phyloP scores from a whole-genome alignment of 2,113 vertebrate genomes.

The Terrapene triunguis region DNA sequence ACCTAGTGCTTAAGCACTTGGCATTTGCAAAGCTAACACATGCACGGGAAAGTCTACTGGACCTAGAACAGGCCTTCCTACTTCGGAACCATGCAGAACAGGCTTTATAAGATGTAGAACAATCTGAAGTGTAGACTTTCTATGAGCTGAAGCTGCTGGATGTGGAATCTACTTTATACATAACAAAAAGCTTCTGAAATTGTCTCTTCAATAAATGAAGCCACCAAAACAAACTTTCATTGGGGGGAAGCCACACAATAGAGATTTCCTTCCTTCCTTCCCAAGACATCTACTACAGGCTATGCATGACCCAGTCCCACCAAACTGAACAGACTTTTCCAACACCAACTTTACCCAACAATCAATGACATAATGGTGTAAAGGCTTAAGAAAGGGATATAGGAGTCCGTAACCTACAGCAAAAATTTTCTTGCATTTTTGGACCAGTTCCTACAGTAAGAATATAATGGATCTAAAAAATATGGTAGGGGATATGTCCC shows the following conservation, averaged over 20 bases:
- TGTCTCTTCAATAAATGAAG: background rate
- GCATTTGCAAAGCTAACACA: background rate
- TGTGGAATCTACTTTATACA: background rate
- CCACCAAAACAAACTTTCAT: background rate
- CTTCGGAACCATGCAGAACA: background rate
- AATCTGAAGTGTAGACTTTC: no score
- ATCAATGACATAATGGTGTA: background rate
- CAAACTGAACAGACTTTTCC: background rate
- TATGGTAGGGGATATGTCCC: background rate
- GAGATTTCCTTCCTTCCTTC: background rate
- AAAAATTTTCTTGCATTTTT: background rate
- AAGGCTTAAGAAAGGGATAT: background rate
- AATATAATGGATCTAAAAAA: background rate
- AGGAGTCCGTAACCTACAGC: no score
- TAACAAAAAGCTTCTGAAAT: no score
- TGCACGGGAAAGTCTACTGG: fast-evolving
- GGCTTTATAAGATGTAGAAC: background rate
- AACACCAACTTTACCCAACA: background rate
- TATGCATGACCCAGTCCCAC: fast-evolving
- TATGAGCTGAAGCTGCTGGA: background rate
- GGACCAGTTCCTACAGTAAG: background rate
- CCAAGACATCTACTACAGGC: background rate
- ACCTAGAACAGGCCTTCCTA: background rate
- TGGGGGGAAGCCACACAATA: background rate
- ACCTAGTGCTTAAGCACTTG: background rate